Conservation (phyloP, 2,797 vertebrate genomes). For the Molothrus aeneus region DNA sequence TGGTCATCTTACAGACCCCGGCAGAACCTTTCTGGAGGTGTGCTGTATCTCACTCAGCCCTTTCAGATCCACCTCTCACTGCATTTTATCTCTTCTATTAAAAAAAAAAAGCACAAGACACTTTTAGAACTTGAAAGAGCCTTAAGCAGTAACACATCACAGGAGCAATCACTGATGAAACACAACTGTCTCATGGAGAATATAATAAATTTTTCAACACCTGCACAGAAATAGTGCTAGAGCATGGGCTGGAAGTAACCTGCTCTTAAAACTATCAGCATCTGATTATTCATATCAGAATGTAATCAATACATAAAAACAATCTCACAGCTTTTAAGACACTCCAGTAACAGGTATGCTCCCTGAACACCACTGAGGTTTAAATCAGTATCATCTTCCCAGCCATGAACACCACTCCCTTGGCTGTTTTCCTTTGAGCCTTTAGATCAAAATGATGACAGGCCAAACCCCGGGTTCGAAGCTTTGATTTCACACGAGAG, state of each 20-base stretch:
- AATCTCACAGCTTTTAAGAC: background rate
- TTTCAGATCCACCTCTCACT: background rate
- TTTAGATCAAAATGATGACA: background rate
- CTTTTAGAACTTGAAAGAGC: background rate
- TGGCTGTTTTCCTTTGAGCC: background rate
- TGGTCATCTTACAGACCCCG: background rate
- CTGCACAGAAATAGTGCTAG: background rate
- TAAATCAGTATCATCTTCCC: background rate
- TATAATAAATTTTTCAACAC: background rate
- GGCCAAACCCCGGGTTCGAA: background rate
- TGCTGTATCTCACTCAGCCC: background rate
- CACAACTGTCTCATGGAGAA: background rate
- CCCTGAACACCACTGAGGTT: background rate
- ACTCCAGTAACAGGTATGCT: background rate
- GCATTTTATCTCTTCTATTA: background rate
- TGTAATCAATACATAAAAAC: background rate
- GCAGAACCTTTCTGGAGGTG: background rate
- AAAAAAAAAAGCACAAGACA: background rate
- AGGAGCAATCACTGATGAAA: background rate
- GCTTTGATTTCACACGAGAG: background rate
- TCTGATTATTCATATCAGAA: background rate
- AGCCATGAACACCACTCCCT: background rate
- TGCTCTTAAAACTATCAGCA: background rate
- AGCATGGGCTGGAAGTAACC: background rate
- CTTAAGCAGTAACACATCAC: background rate